Base-by-base conservation (phyloP, 2,113 vertebrate genomes). In the Aldabrachelys gigantea region DNA sequence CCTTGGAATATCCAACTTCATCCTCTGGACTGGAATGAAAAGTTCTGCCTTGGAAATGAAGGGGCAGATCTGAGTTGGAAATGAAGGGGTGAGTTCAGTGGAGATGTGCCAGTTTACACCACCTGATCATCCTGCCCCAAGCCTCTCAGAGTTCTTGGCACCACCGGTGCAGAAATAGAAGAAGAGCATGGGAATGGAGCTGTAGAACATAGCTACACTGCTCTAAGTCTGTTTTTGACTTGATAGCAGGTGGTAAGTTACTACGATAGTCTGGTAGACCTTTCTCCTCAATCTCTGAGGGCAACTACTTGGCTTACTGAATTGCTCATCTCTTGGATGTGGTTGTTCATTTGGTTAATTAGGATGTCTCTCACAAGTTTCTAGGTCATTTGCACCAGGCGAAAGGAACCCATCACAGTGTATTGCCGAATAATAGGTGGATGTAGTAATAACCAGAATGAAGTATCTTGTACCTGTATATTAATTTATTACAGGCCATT, bases 331-430 rank as follows among this genome's bases (percentile, higher is more conserved):
- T 96, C 21, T 95, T 93, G 8, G 44, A 47, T 49, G 50, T 91
- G 3, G 2, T 62, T 79, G 52, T 90, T 93, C 2, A 47, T 93
- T 85, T 89, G 25, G 4, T 10, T 79, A 57, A 35, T 80, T 90
- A 49, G 49, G 35, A 29, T 83, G 52, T 78, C 41, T 65, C 94
- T 79, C 84, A 47, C 27, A 91, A 76, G 57, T 91, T 89, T 86
- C 76, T 82, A 1, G 50, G 10, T 53, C 85, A 17, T 41, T 44
- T 89, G 27, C 41, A 85, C 17, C 27, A 59, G 83, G 14, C 12
- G 27, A 54, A 76, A 91, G 19, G 13, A 84, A 79, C 41, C 49
- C n/a, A 87, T 0, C 6, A 78, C 5, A 0, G 0, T 38, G 5
- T 53, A 82, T 2, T 87, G 19, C 21, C 6, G 29, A 82, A 1